Evolutionary conservation across 1,140 invertebrate genomes (phyloP).

Genomic region (Sminthurides bifidus): DNA sequence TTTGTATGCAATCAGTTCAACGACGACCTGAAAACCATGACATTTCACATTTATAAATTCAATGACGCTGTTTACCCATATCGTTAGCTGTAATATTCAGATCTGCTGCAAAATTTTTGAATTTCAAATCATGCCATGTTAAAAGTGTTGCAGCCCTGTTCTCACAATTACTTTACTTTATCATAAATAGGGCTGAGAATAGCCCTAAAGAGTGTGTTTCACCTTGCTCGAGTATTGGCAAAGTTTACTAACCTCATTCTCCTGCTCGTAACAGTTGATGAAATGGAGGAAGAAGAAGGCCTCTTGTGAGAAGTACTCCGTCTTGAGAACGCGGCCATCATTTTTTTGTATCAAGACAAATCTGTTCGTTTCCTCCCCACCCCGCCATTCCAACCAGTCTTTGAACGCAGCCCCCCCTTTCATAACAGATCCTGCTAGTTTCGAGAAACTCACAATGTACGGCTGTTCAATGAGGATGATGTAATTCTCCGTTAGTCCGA

Average conservation of each 20-base stretch:
- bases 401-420: conserved; percentile 31
- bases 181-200: background rate
- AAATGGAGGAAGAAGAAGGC: conserved; percentile 46
- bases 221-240: background rate
- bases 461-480: conserved; percentile 44
- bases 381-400: conserved; percentile 42
- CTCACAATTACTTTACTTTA: background rate
- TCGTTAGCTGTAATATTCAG: background rate
- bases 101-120: background rate
- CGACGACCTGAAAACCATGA: conserved; percentile 32
- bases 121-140: background rate
- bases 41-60: conserved; percentile 9
- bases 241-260: conserved; percentile 11
- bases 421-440: conserved; percentile 36
- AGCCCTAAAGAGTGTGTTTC: background rate
- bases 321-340: conserved; percentile 37
- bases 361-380: conserved; percentile 36
- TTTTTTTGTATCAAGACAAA: conserved; percentile 40
- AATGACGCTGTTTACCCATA: background rate
- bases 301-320: conserved; percentile 37
- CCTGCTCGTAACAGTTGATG: conserved; percentile 45
- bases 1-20: conserved; percentile 37
- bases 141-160: too few species aligned
- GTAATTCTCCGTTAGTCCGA: conserved; percentile 44
- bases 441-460: conserved; percentile 14